Base-by-base conservation (phyloP, 2,888 invertebrate genomes). In the Andrena camellia region DNA sequence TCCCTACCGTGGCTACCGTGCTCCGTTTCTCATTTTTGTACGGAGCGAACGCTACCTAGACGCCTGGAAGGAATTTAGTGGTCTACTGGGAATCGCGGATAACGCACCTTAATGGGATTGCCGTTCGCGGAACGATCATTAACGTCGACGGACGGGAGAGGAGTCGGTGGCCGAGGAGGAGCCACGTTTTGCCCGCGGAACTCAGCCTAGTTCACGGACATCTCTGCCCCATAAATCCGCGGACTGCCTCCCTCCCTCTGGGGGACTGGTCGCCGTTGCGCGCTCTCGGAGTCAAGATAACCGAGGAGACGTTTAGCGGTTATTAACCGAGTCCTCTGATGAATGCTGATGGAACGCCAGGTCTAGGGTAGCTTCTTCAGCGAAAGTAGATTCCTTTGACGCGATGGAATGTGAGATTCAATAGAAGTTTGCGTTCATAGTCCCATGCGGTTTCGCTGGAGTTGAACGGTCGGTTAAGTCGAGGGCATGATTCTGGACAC, bases 71-170 rank as follows among this genome's bases (percentile, higher is more conserved):
- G 87, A 91, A 90, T 92, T 92, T 91, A 90, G 87, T 89, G 89
- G 88, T 86, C 90, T 88, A 83, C 81, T 60, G 89, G 88, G 90
- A 90, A 91, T 91, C 86, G 85, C 83, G 86, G 72, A 84, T 86
- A 88, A 86, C 89, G 81, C 86, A 84, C 88, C 87, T 88, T 90
- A 90, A 91, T 91, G 90, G 91, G 90, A 91, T 92, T 89, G 90
- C 73, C 79, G 82, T 89, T 91, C 88, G 84, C 85, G 78, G 88
- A 90, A 90, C 86, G 87, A 90, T 90, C 90, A 91, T 91, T 88
- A 90, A 88, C 86, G 87, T 81, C 81, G 82, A 81, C 84, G 81
- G 83, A 74, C 64, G 80, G 81, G 70, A 63, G 77, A 76, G 68
- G 77, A 83, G 75, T 76, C 75, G 77, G 60, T 31, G 64, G 48